Evolutionary conservation across 2,888 invertebrate genomes (phyloP).

Genomic region (Eumerus sabulonum): DNA sequence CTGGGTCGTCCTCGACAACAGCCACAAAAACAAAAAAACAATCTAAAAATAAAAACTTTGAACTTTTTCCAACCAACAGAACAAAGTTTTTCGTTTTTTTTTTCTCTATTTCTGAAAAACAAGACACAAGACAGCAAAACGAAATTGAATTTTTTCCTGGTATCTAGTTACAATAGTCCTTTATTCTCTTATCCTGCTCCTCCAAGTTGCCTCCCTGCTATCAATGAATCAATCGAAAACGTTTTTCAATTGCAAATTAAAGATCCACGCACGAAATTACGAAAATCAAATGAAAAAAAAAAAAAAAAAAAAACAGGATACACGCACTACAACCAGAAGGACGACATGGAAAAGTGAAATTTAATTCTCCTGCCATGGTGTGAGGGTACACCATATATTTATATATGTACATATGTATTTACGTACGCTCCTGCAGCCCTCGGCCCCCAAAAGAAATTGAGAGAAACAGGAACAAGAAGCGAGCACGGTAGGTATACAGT

Average conservation of each 20-base stretch:
- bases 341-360: constrained; percentile 63
- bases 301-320: constrained; percentile 54
- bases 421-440: too few species aligned
- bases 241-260: constrained; percentile 63
- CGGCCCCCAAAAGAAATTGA: too few species aligned
- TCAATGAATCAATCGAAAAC: constrained; percentile 62
- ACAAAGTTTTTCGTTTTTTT: neutral
- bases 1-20: too few species aligned
- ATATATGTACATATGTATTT: neutral
- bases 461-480: constrained; percentile 34
- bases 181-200: too few species aligned
- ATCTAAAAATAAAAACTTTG: too few species aligned
- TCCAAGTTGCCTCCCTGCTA: neutral
- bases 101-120: too few species aligned
- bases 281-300: constrained; percentile 49
- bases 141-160: constrained; percentile 60
- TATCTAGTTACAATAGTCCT: too few species aligned
- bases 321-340: constrained; percentile 34
- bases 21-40: too few species aligned
- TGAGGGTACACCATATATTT: too few species aligned
- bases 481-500: constrained; percentile 2
- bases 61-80: neutral
- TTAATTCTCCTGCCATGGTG: constrained; percentile 50
- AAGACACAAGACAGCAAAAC: constrained; percentile 58
- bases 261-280: constrained; percentile 53